Evolutionary conservation across 1,140 invertebrate species (phyloP).

Genomic region (Oedothorax gibbosus): DNA sequence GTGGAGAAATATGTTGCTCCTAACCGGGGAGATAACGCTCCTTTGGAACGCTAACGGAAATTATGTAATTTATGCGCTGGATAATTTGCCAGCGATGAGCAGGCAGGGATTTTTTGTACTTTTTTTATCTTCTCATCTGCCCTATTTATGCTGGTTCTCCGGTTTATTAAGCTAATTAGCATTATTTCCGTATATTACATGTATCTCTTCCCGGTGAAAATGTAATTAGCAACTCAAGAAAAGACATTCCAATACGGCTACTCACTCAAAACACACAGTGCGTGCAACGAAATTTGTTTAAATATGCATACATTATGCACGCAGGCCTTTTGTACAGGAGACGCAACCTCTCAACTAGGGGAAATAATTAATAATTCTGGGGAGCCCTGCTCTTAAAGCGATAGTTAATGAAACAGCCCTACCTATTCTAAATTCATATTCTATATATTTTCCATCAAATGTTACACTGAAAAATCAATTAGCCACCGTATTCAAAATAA

Average conservation of each 20-base stretch:
- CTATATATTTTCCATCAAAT: slow-evolving; percentile 52
- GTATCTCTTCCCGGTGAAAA: slow-evolving; percentile 57
- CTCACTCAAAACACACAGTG: slow-evolving; percentile 41
- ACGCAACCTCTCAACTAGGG: slow-evolving; percentile 16
- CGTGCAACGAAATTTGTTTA: slow-evolving; percentile 56
- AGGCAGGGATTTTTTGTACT: slow-evolving; percentile 46
- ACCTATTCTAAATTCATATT: slow-evolving; percentile 53
- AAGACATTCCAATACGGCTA: slow-evolving; percentile 49
- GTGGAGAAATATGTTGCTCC: slow-evolving; percentile 55
- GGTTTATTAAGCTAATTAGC: slow-evolving; percentile 61
- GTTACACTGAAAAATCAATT: slow-evolving; percentile 54
- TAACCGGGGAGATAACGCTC: slow-evolving; percentile 56
- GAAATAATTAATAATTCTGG: slow-evolving; percentile 57
- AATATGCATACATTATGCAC: slow-evolving; percentile 60
- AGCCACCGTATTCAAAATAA: slow-evolving; percentile 31
- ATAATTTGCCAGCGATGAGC: slow-evolving; percentile 56
- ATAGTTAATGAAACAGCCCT: slow-evolving; percentile 57
- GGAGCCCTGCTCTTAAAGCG: slow-evolving; percentile 49
- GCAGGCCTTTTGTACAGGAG: slow-evolving; percentile 51
- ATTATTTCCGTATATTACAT: slow-evolving; percentile 60
- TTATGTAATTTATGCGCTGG: slow-evolving; percentile 57
- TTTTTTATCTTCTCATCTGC: slow-evolving; percentile 47
- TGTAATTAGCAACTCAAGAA: slow-evolving; percentile 61
- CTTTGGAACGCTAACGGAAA: slow-evolving; percentile 50
- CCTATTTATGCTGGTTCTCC: slow-evolving; percentile 54